phyloP scores from a whole-genome alignment of 2,113 vertebrate species.

The Anoura caudifer region DNA sequence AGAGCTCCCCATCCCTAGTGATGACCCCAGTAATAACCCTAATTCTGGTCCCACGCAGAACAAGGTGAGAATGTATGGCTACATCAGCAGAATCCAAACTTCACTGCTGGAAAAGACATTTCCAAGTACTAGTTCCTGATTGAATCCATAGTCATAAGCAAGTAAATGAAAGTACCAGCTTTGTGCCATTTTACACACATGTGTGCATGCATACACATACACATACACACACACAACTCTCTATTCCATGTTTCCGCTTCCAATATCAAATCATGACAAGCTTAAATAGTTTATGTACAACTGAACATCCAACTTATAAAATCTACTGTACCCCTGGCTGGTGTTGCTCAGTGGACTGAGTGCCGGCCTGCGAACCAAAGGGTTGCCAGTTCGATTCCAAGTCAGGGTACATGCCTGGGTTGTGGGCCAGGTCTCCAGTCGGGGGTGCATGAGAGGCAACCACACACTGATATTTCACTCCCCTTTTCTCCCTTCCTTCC shows the following conservation, averaged over 20 bases:
- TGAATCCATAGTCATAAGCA: neutral
- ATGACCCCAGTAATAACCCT: neutral
- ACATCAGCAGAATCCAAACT: neutral
- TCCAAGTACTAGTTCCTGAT: neutral
- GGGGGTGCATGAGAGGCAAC: no score
- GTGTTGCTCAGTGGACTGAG: no score
- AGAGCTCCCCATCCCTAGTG: neutral
- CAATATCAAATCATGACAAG: neutral
- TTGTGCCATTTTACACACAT: neutral
- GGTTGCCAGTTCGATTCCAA: no score
- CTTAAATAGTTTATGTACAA: conserved; percentile 21
- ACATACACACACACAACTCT: neutral
- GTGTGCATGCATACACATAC: neutral
- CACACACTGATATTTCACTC: no score
- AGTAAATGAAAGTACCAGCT: conserved; percentile 11
- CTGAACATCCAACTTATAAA: conserved; percentile 1
- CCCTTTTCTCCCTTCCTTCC: no score
- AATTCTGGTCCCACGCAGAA: neutral
- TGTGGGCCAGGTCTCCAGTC: no score
- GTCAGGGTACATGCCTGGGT: no score
- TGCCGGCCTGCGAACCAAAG: no score
- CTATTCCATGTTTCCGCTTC: neutral
- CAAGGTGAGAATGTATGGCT: neutral
- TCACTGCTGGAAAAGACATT: neutral
- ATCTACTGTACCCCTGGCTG: neutral